phyloP scores from a whole-genome alignment of 2,113 vertebrate genomes.

The Rousettus leschenaultii region DNA sequence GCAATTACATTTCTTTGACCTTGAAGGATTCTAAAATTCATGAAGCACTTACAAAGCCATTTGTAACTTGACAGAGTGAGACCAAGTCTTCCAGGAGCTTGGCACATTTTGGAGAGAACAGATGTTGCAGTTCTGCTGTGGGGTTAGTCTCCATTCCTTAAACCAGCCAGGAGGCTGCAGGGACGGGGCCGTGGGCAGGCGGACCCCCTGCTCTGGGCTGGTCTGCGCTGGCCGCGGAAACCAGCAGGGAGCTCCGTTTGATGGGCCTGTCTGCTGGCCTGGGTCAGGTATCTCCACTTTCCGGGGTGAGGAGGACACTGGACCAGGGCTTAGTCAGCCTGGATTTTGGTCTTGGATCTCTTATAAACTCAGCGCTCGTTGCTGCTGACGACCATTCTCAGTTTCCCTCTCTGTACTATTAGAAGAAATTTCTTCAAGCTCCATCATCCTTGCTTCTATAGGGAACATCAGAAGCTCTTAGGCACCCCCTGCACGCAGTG shows the following conservation, averaged over 20 bases:
- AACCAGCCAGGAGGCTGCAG: neutral
- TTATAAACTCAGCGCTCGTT: neutral
- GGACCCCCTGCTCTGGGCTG: neutral
- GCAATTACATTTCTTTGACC: neutral
- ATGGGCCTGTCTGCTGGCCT: neutral
- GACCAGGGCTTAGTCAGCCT: rapidly evolving
- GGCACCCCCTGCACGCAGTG: rapidly evolving
- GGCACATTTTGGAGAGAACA: too few species aligned
- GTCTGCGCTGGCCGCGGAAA: rapidly evolving
- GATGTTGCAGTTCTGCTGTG: rapidly evolving
- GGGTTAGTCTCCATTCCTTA: neutral
- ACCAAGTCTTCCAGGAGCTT: neutral
- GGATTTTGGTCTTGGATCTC: neutral
- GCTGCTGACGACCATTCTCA: neutral
- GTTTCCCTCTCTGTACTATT: neutral
- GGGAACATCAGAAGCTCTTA: neutral
- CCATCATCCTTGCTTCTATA: neutral
- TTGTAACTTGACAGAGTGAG: neutral
- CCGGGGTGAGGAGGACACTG: neutral
- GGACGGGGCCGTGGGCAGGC: rapidly evolving
- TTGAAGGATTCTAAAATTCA: neutral
- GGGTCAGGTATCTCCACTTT: neutral
- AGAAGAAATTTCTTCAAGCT: neutral
- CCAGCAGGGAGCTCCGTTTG: neutral
- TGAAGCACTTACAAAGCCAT: neutral